Base-by-base conservation (phyloP, 1,140 invertebrate species). In the Hylaeus volcanicus region DNA sequence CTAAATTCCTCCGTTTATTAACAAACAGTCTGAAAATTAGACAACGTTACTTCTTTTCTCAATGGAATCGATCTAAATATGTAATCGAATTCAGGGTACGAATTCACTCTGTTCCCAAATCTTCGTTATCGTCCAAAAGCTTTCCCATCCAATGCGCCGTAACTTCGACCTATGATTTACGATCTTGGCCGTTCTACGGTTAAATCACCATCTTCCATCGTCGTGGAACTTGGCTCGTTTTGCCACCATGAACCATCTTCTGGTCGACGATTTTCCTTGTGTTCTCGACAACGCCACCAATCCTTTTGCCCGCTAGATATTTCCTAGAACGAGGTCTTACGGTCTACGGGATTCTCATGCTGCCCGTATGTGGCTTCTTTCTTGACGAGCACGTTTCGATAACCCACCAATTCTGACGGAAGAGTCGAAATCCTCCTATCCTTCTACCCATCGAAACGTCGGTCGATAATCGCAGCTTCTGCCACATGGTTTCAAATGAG, bases 191-290 rank as follows among this genome's bases (percentile, higher is more conserved):
- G 8, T 71, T 64, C 26, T 37, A 56, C 39, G 6, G 60, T 6
- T 69, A 71, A 78, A 77, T 81, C 60, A 43, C 68, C 66, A 71
- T 81, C 37, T 81, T 78, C 74, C 66, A 81, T 81, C 51, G 51
- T 55, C 6, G 14, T 26, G 60, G 37, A 81, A 81, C 43, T 81
- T 81, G 58, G 74, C 60, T 78, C 74, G 11, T 81, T 81, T 48
- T 65, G 9, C 48, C 26, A 55, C 39, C 41, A 37, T 37, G 37
- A 26, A 43, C 55, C 55, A 75, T 68, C 56, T 78, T 71, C 75
- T 61, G 55, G 26, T 9, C 5, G 41, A 55, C 15, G 61, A 48
- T 65, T 26, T 15, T 79, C 41, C 14, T 12, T 12, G 51, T 48
- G 58, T 73, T 26, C 56, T 61, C 26, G 26, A 65, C 39, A 64